Base-by-base conservation (phyloP, 2,888 invertebrate genomes). In the Melanchra persicariae region DNA sequence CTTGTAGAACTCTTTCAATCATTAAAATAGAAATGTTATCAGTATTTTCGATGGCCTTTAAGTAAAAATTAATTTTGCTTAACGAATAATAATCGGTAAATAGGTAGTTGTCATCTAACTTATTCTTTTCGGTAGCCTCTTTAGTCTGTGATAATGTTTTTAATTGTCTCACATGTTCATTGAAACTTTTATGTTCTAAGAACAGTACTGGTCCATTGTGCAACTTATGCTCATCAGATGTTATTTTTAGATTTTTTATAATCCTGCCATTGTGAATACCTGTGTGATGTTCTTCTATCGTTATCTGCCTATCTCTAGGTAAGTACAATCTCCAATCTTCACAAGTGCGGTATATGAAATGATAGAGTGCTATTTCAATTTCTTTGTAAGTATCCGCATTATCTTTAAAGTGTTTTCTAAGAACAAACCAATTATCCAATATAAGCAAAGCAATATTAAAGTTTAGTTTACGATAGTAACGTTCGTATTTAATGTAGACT, bases 301-400 rank as follows among this genome's bases (percentile, higher is more conserved):
- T 24, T 19, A 59, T 15, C 9, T 22, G 15, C 49, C 77, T 55
- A 1, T 75, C 24, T 1, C 17, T 19, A 30, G 81, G 51, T 59
- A 79, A 58, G 26, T 79, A 79, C n/a, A 78, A 24, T 12, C 63
- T 55, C 83, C 83, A 83, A 49, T 78, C 71, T 40, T 81, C 81
- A 12, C 26, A 45, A 15, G 61, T 73, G 4, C 64, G 57, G 17
- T 76, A 83, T 9, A 83, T 55, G 22, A 72, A 80, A 63, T 83
- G 70, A 70, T 72, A 83, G 10, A 83, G 30, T 1, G 71, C 22
- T 49, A 69, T 63, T 74, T 83, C 83, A 30, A 80, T 70, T n/a
- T 80, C 47, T 40, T 74, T 68, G 61, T 62, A 76, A 9, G 1
- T 6, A 19, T 40, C 9, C 9, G 12, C 15, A 24, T 0, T 2